Evolutionary conservation across 2,113 vertebrate genomes (phyloP).

Genomic region (Chionis minor): DNA sequence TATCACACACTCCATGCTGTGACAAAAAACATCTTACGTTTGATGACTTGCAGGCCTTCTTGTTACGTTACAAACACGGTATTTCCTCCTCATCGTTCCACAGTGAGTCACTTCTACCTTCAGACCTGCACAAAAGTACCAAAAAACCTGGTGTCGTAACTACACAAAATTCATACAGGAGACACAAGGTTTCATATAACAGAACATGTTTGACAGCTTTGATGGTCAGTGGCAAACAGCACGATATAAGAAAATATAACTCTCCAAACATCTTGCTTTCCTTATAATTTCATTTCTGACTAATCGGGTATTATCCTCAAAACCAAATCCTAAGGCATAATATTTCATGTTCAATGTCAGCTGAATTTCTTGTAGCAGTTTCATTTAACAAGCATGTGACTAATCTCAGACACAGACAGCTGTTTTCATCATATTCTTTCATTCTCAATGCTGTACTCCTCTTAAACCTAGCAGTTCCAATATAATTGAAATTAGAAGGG

Average conservation of each 20-base stretch:
- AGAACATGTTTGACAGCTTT: not conserved
- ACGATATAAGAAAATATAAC: not conserved
- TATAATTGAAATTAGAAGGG: not conserved
- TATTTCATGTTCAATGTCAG: not conserved
- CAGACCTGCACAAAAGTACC: slow-evolving; percentile 81
- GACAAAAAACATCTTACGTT: slow-evolving; percentile 81
- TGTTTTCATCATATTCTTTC: not conserved
- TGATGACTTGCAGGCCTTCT: slow-evolving; percentile 97
- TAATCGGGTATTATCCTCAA: not conserved
- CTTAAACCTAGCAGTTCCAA: not conserved
- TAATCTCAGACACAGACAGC: not conserved
- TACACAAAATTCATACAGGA: not conserved
- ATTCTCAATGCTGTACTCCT: not conserved
- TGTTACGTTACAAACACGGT: slow-evolving; percentile 97
- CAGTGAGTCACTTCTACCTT: slow-evolving; percentile 99
- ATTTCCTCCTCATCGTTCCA: slow-evolving; percentile 98
- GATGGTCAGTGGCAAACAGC: not conserved
- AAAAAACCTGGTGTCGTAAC: slow-evolving; percentile 4
- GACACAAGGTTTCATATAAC: not conserved
- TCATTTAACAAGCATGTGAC: not conserved
- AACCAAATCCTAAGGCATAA: not conserved
- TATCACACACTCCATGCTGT: not conserved
- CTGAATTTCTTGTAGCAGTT: not conserved
- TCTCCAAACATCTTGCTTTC: not conserved
- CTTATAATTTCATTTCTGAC: not conserved